Base-by-base conservation (phyloP, 2,888 invertebrate genomes). In the Pyrgus malvae region DNA sequence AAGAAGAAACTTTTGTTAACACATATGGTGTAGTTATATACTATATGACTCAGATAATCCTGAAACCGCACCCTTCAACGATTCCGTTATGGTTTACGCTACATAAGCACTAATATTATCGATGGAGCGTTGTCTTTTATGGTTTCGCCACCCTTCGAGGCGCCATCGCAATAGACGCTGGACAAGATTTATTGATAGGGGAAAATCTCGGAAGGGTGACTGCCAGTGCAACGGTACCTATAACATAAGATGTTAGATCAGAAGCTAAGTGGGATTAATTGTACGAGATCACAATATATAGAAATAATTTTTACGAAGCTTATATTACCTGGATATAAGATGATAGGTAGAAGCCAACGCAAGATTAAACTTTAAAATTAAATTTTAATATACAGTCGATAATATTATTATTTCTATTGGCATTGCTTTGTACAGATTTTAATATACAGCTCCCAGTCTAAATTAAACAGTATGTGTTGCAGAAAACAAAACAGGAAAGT, bases 81-180 rank as follows among this genome's bases (percentile, higher is more conserved):
- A 64, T 70, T 68, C 65, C 58, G 67, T 67, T 71, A 71, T 67
- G 69, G 72, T 72, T 77, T 69, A 76, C 77, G 76, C 69, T 66
- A 70, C 67, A 65, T 70, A 70, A 70, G 72, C 73, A 69, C 68
- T 73, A 72, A 70, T 68, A 57, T 65, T 72, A 69, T 76, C 70
- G 70, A 64, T 66, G 66, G 70, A 67, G 16, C 69, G 67, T 68
- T 72, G 76, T 67, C 69, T 75, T 80, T 80, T 80, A 77, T 74
- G 65, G 72, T 66, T 67, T 70, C 68, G 56, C 59, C 59, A 58
- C 68, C 78, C 76, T 70, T 70, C 57, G 64, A 62, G 65, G 68
- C 64, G 70, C 65, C 67, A 69, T 66, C 68, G 67, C 64, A 67
- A 70, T 67, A 60, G 68, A 63, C 60, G 44, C 44, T 51, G 44